Evolutionary conservation across 2,113 vertebrate genomes (phyloP), one percentile per base, ranked within the genome.

Genomic region (Lamprologus lemairii): DNA sequence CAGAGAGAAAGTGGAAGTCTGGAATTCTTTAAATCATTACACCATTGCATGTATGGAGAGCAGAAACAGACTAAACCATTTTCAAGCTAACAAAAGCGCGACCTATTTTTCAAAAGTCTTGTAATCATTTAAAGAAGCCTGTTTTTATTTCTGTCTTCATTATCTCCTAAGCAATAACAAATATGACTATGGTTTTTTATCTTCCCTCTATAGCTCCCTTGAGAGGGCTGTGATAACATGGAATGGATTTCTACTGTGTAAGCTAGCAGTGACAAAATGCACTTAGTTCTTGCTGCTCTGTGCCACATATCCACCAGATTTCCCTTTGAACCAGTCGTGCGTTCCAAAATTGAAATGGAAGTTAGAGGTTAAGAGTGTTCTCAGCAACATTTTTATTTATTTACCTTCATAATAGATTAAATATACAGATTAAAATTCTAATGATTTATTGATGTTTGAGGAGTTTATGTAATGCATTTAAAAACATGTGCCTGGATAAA

Each of bases 391-490:
- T 51, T 51, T n/a, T 84, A 84, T 88, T 89, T 86, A 87, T 81
- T 82, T 55, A 14, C 23, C 13, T 37, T 75, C 12, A 7, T 55
- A 35, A 73, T 40, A 82, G 12, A 57, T 82, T 45, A 49, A 79
- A 19, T 78, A 53, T 86, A 86, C 88, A 80, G 45, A 87, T 81
- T 51, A 86, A 51, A 80, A 80, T 23, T 7, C 23, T 58, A 60
- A 63, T 81, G 81, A 89, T 86, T 86, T 75, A 91, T 87, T 80
- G 54, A 55, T 33, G 23, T 80, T 85, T 86, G 14, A 86, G 87
- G 79, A 51, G 47, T 82, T 65, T 31, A 21, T 73, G 21, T 88
- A 87, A 87, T 68, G 47, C 51, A 35, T 85, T 86, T 57, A 57
- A 80, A 88, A 90, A 94, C 63, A 88, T 79, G 45, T 75, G 23